These are phyloP conservation scores for Lysandra coridon DNA, from an alignment of 2,888 invertebrate species.

Conservation along the genomic window DNA sequence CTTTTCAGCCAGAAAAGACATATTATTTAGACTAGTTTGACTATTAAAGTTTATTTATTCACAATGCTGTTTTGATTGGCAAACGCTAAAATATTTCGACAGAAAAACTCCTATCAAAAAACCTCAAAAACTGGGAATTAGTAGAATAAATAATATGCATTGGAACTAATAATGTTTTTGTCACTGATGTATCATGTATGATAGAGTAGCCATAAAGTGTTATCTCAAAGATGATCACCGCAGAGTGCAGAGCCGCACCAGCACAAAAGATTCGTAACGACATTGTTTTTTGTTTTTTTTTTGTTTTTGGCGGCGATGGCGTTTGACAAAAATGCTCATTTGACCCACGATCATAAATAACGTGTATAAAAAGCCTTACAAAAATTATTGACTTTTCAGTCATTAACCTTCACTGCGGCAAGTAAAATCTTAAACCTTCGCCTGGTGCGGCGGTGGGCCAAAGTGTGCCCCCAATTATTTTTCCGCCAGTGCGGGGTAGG, in stretches of 20 bases:
- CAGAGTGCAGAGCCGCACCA: conserved; percentile 51
- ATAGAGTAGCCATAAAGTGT: conserved; percentile 64
- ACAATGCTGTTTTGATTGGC: too few relatives aligned
- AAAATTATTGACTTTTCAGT: conserved; percentile 14
- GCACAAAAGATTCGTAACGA: conserved; percentile 57
- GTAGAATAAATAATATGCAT: neutral
- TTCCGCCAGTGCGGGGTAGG: too few relatives aligned
- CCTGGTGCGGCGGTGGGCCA: too few relatives aligned
- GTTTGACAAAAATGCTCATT: conserved; percentile 65
- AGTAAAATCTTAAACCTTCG: too few relatives aligned
- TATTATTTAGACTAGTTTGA: too few relatives aligned
- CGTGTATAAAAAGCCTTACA: conserved; percentile 56
- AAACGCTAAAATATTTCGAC: neutral
- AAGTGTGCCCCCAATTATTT: too few relatives aligned
- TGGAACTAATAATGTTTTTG: neutral
- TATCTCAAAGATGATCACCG: conserved; percentile 69
- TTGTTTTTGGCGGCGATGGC: conserved; percentile 50
- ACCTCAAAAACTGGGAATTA: too few relatives aligned
- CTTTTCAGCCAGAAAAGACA: too few relatives aligned
- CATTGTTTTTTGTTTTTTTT: conserved; percentile 52
- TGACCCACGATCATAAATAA: conserved; percentile 71
- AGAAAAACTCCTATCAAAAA: neutral
- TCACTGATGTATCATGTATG: conserved; percentile 40
- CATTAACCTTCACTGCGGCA: too few relatives aligned
- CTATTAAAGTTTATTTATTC: too few relatives aligned